phyloP scores from a whole-genome alignment of 2,113 vertebrate genomes.

The Trogon melanurus region DNA sequence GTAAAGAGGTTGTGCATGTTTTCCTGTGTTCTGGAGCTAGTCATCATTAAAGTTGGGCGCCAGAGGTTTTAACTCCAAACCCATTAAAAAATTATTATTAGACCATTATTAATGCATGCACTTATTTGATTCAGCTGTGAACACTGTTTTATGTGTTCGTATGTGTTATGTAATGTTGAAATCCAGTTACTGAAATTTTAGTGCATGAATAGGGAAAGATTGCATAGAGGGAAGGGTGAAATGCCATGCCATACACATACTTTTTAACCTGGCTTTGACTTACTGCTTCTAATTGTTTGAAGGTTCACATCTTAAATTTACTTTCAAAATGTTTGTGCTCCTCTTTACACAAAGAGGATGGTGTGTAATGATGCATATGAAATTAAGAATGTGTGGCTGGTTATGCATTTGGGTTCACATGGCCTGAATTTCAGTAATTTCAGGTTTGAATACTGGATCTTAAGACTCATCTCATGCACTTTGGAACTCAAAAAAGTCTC shows the following conservation, averaged over 20 bases:
- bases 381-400: neutral
- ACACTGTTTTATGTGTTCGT: neutral
- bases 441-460: neutral
- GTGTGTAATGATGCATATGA: neutral
- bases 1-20: neutral
- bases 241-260: neutral
- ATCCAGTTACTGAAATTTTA: constrained; percentile 13
- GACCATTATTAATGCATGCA: neutral
- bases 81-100: neutral
- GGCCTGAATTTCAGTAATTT: constrained; percentile 2
- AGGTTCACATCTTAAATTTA: neutral
- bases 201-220: neutral
- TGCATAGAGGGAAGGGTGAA: neutral
- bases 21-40: neutral
- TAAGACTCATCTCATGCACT: neutral
- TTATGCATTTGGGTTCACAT: neutral
- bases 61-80: neutral
- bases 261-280: constrained; percentile 21
- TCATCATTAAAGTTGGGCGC: neutral
- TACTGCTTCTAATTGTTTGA: neutral
- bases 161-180: neutral
- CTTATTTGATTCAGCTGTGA: neutral
- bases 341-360: neutral
- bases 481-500: constrained; percentile 5
- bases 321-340: neutral